Evolutionary conservation across 2,888 invertebrate species (phyloP).

Genomic region (Fragum whitleyi): DNA sequence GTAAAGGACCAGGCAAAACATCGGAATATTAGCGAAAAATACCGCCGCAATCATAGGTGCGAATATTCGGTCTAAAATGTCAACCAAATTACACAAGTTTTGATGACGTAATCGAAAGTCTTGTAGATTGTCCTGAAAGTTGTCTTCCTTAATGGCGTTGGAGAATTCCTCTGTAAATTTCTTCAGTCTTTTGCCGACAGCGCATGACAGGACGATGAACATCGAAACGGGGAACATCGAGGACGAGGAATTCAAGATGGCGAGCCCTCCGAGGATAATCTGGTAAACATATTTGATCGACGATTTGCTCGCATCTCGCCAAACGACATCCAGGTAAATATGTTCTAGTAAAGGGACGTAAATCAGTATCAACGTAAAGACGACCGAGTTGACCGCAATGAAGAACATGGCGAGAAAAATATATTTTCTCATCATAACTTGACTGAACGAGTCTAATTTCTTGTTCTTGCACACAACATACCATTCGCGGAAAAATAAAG

Average conservation of each 20-base stretch:
- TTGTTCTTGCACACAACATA: conserved; percentile 49
- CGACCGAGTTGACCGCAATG: conserved; percentile 58
- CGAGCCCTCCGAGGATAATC: conserved; percentile 48
- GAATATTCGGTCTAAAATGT: conserved; percentile 63
- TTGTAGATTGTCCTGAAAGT: conserved; percentile 63
- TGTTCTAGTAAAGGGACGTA: conserved; percentile 59
- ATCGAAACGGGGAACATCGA: conserved; percentile 65
- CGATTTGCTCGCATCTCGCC: conserved; percentile 50
- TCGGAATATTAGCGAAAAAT: conserved; percentile 64
- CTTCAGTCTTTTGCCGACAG: conserved; percentile 54
- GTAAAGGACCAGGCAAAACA: conserved; percentile 68
- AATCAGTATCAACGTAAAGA: conserved; percentile 53
- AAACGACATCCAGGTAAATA: conserved; percentile 62
- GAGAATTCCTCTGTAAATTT: conserved; percentile 52
- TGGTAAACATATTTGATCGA: conserved; percentile 47
- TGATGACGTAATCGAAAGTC: conserved; percentile 74
- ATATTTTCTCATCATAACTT: conserved; percentile 60
- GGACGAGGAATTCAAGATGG: conserved; percentile 56
- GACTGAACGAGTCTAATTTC: conserved; percentile 51
- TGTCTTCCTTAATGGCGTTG: conserved; percentile 26
- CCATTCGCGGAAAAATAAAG: conserved; percentile 63
- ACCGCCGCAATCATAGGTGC: conserved; percentile 63
- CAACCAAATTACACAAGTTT: conserved; percentile 61
- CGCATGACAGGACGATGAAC: conserved; percentile 57
- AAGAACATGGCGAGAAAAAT: conserved; percentile 58